phyloP scores from a whole-genome alignment of 2,888 invertebrate species.

The Chrysopilus asiliformis region DNA sequence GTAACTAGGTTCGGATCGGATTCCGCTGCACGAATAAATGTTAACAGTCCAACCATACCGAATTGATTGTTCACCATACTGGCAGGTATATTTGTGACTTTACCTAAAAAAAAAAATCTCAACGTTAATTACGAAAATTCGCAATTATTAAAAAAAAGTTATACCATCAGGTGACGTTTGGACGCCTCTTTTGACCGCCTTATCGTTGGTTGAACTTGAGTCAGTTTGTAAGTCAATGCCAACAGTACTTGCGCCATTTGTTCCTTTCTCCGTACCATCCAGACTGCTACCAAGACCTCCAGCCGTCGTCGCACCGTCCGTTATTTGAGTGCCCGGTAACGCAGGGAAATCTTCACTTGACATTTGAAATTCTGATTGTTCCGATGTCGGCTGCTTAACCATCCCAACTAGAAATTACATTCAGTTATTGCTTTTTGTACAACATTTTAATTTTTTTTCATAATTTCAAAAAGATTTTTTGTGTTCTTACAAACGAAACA shows the following conservation, averaged over 20 bases:
- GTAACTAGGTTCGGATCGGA: conserved; percentile 94
- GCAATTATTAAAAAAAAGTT: conserved; percentile 5
- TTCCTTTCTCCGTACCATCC: conserved; percentile 32
- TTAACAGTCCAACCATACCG: conserved; percentile 96
- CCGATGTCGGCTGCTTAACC: conserved; percentile 88
- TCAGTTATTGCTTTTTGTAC: too few species aligned
- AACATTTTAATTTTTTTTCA: too few species aligned
- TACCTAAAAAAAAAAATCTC: conserved; percentile 45
- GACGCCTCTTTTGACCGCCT: conserved; percentile 64
- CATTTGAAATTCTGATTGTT: conserved; percentile 92
- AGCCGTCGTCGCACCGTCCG: conserved; percentile 41
- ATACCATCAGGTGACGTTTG: conserved; percentile 91
- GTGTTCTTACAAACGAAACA: too few species aligned
- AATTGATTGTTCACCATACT: conserved; percentile 99
- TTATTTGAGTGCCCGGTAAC: conserved; percentile 80
- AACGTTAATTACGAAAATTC: not conserved
- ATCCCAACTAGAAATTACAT: conserved; percentile 58
- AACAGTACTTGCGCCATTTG: conserved; percentile 18
- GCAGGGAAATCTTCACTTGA: conserved; percentile 99
- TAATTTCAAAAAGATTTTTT: too few species aligned
- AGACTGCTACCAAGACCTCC: conserved; percentile 29
- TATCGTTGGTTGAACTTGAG: conserved; percentile 37
- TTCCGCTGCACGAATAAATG: conserved; percentile 96
- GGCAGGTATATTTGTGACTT: conserved; percentile 95
- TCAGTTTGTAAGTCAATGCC: conserved; percentile 33